Evolutionary conservation across 2,888 invertebrate genomes (phyloP), one percentile per base, ranked within the genome.

Genomic region (Saturnia japonica): DNA sequence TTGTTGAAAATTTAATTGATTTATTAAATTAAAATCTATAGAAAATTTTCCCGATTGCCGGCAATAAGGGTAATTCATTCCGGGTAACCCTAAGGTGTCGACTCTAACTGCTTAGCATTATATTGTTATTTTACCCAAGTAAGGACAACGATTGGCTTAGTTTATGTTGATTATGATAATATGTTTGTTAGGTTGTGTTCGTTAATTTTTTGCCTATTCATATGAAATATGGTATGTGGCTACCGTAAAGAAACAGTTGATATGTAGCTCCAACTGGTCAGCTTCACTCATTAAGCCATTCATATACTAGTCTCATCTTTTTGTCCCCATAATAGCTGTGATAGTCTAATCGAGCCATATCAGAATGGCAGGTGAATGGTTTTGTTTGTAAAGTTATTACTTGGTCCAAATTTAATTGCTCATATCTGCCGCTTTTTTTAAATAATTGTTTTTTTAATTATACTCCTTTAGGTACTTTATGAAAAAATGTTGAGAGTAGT

Each of bases 131-230:
- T 60, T 60, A 60, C 57, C 25, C 57, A 60, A 60, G 57, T 60
- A 60, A 25, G 57, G 57, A 12, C 57, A 25, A 11, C 12, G 57
- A 60, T 60, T 28, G 57, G 28, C 57, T 60, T 60, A 60, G 57
- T 60, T 28, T 60, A 60, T 60, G 57, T 60, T 60, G 28, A 60
- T 28, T 60, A 60, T 60, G 57, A 60, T n/a, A n/a, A n/a, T 60
- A 25, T 60, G 57, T 60, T 60, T 28, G 57, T 60, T 60, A 25
- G 25, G 57, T 12, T 28, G 57, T 28, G 57, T 60, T 60, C 57
- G 57, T 60, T 60, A 60, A 60, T 60, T 60, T 60, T 60, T 60
- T 60, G 57, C 28, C 19, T 60, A 60, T 60, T 60, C 57, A 60
- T 60, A 60, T 60, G 57, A 60, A 60, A 28, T 60, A 60, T 60